These are phyloP conservation scores for Cirrhinus mrigala DNA, from an alignment of 2,797 vertebrate genomes.

Conservation along the genomic window DNA sequence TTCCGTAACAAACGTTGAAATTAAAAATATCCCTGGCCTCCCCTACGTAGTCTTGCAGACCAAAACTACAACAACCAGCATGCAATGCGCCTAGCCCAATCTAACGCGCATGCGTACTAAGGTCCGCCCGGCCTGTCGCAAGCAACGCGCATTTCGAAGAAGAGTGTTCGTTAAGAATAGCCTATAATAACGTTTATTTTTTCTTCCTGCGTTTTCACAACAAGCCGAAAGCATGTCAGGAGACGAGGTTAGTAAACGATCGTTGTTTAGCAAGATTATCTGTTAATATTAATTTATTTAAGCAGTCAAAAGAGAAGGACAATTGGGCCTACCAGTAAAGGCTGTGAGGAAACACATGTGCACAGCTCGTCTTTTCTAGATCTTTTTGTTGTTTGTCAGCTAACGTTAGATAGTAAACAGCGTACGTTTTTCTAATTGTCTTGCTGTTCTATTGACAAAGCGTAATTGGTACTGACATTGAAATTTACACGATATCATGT, in stretches of 20 bases:
- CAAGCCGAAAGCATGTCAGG: constrained; percentile 49
- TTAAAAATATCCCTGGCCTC: neutral
- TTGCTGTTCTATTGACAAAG: neutral
- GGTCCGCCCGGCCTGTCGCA: neutral
- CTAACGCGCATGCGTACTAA: neutral
- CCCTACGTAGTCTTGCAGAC: neutral
- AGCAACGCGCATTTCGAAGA: neutral
- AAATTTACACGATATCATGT: neutral
- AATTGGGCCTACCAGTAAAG: constrained; percentile 22
- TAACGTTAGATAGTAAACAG: neutral
- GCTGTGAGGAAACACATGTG: constrained; percentile 33
- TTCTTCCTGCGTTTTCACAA: neutral
- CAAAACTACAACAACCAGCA: constrained; percentile 39
- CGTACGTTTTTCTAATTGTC: neutral
- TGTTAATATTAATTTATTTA: neutral
- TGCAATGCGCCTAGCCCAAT: neutral
- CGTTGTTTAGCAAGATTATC: neutral
- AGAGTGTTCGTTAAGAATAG: neutral
- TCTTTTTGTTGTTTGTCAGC: neutral
- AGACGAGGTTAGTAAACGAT: constrained; percentile 53
- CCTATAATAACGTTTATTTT: neutral
- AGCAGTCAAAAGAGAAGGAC: neutral
- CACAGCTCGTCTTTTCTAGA: constrained; percentile 3
- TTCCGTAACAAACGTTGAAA: neutral
- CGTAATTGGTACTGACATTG: neutral